phyloP scores from a whole-genome alignment of 2,113 vertebrate genomes.

The Phalacrocorax pelagicus region DNA sequence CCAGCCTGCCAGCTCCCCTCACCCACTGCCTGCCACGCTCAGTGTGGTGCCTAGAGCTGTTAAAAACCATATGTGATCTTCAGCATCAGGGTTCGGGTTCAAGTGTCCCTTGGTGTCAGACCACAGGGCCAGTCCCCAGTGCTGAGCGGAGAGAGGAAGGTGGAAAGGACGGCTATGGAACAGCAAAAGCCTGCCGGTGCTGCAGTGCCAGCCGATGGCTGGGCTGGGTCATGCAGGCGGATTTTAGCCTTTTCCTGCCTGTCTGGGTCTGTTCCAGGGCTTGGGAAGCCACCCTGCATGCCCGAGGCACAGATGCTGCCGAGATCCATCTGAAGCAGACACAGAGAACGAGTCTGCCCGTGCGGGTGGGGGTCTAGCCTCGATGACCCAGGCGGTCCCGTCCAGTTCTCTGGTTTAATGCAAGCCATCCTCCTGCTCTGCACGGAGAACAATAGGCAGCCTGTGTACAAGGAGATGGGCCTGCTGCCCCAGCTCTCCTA shows the following conservation, averaged over 20 bases:
- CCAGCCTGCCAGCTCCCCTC: neutral
- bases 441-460: neutral
- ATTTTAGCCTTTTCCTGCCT: neutral
- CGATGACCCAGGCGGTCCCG: neutral
- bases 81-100: neutral
- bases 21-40: neutral
- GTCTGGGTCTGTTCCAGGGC: neutral
- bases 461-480: neutral
- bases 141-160: neutral
- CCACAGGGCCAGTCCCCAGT: accelerated
- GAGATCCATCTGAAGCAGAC: neutral
- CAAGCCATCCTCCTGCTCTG: neutral
- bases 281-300: neutral
- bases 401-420: neutral
- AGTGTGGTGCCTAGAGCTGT: neutral
- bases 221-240: accelerated
- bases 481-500: neutral
- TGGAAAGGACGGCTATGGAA: neutral
- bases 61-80: neutral
- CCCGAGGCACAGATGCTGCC: neutral
- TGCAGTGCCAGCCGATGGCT: neutral
- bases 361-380: neutral
- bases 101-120: neutral
- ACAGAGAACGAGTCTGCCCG: neutral
- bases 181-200: neutral